A percentile compares a stretch with the other conserved stretches of the same genome.
These are phyloP conservation scores for Bolinopsis microptera DNA, from an alignment of 37 sponge, comb jelly and placozoan genomes.

Conservation along the genomic window DNA sequence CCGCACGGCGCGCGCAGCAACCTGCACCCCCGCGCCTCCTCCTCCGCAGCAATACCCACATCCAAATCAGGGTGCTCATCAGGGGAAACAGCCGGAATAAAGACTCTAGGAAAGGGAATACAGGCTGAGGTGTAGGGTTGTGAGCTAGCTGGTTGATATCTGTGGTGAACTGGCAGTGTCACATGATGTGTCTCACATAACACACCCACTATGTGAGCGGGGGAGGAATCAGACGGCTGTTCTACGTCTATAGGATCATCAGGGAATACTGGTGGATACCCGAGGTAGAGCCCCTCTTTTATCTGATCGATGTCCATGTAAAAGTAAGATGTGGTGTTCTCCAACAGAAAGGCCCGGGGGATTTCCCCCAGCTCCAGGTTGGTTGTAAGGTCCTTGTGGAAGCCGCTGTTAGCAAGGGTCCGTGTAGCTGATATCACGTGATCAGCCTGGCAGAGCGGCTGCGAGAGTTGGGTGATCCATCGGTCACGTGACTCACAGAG, in stretches of 20 bases:
- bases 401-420: slow-evolving; percentile 6
- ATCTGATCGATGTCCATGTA: slow-evolving; percentile 55
- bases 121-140: not conserved
- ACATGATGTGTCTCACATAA: slow-evolving; percentile 62
- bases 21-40: slow-evolving; percentile 3
- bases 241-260: slow-evolving; percentile 12
- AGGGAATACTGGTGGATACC: slow-evolving; percentile 43
- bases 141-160: slow-evolving; percentile 22
- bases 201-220: slow-evolving; percentile 32
- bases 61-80: not conserved
- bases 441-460: not conserved
- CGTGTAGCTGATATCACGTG: slow-evolving; percentile 8
- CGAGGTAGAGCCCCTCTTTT: slow-evolving; percentile 18
- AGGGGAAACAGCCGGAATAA: not conserved
- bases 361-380: not conserved
- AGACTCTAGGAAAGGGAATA: slow-evolving; percentile 32
- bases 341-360: not conserved
- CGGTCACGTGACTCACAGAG: not conserved
- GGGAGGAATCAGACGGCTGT: not conserved
- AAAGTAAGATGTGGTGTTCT: slow-evolving; percentile 45
- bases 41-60: not conserved
- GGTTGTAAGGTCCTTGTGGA: slow-evolving; percentile 40
- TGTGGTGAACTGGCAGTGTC: slow-evolving; percentile 31
- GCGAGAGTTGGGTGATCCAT: slow-evolving; percentile 7
- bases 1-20: slow-evolving; percentile 34